Conservation (phyloP, 2,888 invertebrate genomes). For the Stomorhina lunata region DNA sequence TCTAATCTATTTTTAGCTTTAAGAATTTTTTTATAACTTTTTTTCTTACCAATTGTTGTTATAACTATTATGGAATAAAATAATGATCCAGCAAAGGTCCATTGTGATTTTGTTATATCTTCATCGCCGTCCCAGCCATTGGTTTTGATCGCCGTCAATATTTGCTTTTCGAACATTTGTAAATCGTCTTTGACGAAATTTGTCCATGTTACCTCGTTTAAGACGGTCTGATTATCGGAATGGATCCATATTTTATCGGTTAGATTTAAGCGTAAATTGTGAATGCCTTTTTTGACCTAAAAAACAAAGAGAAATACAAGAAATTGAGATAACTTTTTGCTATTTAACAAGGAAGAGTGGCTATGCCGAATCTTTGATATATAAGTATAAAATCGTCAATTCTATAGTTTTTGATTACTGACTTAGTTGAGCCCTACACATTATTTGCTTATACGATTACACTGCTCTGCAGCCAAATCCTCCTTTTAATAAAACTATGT, state of each 20-base stretch:
- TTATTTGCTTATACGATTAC: no score
- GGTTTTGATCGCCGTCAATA: conserved; percentile 91
- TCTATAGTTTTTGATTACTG: no score
- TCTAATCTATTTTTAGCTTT: neutral
- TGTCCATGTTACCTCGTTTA: conserved; percentile 91
- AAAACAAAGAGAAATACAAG: no score
- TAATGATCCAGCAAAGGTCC: conserved; percentile 93
- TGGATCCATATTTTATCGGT: conserved; percentile 90
- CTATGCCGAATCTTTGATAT: no score
- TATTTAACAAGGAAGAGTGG: no score
- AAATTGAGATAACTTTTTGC: no score
- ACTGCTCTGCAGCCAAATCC: no score
- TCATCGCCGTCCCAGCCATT: conserved; percentile 94
- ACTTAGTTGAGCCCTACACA: no score
- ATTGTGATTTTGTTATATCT: conserved; percentile 84
- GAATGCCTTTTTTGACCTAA: conserved; percentile 89
- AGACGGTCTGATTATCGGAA: conserved; percentile 81
- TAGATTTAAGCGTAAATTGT: conserved; percentile 86
- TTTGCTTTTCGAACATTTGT: conserved; percentile 85
- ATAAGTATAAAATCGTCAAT: no score
- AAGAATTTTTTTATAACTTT: neutral
- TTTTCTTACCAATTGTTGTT: conserved; percentile 91
- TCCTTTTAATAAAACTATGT: no score
- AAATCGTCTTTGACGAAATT: conserved; percentile 84
- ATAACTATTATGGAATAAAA: conserved; percentile 98